These are phyloP conservation scores for Bombylius discolor DNA, from an alignment of 2,888 invertebrate genomes.

Conservation along the genomic window DNA sequence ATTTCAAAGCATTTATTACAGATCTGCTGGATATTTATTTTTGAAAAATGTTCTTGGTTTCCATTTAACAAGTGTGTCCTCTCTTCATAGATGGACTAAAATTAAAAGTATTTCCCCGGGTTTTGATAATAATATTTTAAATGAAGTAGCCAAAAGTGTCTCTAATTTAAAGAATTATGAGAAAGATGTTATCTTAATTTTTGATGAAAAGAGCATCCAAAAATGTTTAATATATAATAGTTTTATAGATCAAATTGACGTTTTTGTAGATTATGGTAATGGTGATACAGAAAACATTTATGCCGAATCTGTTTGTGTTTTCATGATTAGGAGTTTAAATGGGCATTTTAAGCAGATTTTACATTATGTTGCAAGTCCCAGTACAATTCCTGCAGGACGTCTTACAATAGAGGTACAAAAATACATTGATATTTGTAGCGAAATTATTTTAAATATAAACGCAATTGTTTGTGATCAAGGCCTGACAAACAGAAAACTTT, in stretches of 20 bases:
- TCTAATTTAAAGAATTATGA: not conserved
- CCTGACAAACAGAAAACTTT: constrained; percentile 1
- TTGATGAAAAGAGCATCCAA: constrained; percentile 10
- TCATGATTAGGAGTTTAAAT: not conserved
- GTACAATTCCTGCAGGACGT: not conserved
- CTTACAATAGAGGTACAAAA: not conserved
- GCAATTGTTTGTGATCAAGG: constrained; percentile 1
- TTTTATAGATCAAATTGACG: constrained; percentile 1
- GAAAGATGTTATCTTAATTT: constrained; percentile 5
- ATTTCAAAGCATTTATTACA: not conserved
- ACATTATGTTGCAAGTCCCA: not conserved
- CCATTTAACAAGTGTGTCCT: not conserved
- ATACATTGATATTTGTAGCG: not conserved
- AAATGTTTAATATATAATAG: constrained; percentile 5
- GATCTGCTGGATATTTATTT: not conserved
- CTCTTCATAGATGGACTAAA: not conserved
- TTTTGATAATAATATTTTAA: not conserved
- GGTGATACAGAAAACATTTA: not conserved
- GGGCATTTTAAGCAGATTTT: not conserved
- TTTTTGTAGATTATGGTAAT: not conserved
- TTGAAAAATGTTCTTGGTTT: too few relatives aligned
- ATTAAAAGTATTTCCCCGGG: too few relatives aligned
- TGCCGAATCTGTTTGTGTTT: not conserved
- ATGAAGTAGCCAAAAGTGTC: not conserved
- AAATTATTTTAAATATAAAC: too few relatives aligned